Evolutionary conservation across 1,140 invertebrate species (phyloP).

Genomic region (Dendroctonus valens): DNA sequence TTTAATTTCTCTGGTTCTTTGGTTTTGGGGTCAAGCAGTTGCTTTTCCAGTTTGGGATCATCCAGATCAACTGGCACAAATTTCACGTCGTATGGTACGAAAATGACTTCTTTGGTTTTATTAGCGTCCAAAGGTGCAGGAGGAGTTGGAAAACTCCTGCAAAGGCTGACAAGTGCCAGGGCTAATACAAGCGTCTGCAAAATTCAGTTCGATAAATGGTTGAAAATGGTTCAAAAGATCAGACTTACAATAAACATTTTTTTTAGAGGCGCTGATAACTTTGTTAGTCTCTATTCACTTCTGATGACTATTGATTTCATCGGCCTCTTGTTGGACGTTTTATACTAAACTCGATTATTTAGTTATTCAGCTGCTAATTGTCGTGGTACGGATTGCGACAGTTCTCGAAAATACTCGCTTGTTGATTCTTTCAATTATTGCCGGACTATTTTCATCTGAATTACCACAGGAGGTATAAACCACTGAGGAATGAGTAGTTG

Average conservation of each 20-base stretch:
- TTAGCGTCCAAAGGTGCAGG: background rate
- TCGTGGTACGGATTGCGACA: background rate
- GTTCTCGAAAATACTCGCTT: slow-evolving; percentile 10
- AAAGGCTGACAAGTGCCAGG: background rate
- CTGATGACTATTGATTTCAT: background rate
- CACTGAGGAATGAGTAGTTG: no score
- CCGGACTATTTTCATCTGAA: background rate
- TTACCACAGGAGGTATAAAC: no score
- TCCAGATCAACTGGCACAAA: slow-evolving; percentile 15
- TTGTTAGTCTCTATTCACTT: background rate
- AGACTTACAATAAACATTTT: slow-evolving; percentile 12
- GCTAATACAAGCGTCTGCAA: background rate
- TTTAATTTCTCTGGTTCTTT: background rate
- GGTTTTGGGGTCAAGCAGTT: background rate
- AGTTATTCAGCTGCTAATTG: slow-evolving; percentile 3
- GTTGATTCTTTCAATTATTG: background rate
- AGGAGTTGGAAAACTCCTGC: background rate
- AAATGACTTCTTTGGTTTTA: slow-evolving; percentile 12
- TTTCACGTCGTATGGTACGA: slow-evolving; percentile 14
- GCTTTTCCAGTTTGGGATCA: background rate
- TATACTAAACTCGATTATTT: background rate
- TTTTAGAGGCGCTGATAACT: background rate
- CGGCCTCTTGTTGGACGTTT: background rate
- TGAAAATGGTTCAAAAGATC: background rate
- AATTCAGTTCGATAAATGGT: slow-evolving; percentile 1